phyloP scores from a whole-genome alignment of 1,140 invertebrate species.

The Saxidomus purpurata region DNA sequence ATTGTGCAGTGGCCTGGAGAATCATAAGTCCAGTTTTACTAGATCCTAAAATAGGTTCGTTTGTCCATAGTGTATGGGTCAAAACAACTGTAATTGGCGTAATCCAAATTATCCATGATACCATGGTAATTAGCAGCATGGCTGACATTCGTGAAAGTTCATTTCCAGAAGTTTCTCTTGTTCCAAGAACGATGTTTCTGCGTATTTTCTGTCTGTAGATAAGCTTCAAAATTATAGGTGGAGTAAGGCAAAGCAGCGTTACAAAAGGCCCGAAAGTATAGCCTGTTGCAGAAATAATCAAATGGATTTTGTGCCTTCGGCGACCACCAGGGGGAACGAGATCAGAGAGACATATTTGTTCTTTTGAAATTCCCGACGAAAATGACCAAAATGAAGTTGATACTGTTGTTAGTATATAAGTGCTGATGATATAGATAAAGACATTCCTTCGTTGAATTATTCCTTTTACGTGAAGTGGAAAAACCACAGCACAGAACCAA shows the following conservation, averaged over 20 bases:
- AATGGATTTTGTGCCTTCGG: not conserved
- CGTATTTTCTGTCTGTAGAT: not conserved
- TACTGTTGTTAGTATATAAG: slow-evolving; percentile 49
- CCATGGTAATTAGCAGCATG: slow-evolving; percentile 67
- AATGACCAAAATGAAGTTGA: slow-evolving; percentile 65
- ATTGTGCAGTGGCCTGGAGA: slow-evolving; percentile 45
- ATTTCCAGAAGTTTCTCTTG: not conserved
- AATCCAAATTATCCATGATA: slow-evolving; percentile 66
- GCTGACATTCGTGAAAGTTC: slow-evolving; percentile 37
- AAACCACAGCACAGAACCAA: slow-evolving; percentile 73
- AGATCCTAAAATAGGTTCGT: slow-evolving; percentile 55
- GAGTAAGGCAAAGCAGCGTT: slow-evolving; percentile 29
- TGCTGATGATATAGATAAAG: not conserved
- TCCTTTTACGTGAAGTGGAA: slow-evolving; percentile 71
- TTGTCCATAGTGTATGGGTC: slow-evolving; percentile 35
- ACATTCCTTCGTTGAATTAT: slow-evolving; percentile 57
- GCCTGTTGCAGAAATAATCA: slow-evolving; percentile 26
- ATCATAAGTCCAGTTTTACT: slow-evolving; percentile 34
- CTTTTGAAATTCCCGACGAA: slow-evolving; percentile 57
- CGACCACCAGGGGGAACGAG: slow-evolving; percentile 25
- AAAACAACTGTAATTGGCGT: slow-evolving; percentile 63
- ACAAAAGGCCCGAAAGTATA: slow-evolving; percentile 59
- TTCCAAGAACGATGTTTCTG: not conserved
- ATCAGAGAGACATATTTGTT: slow-evolving; percentile 67
- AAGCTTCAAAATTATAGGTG: slow-evolving; percentile 59